These are phyloP conservation scores for Stenotaenia linearis DNA, from an alignment of 2,888 invertebrate species.

Conservation along the genomic window DNA sequence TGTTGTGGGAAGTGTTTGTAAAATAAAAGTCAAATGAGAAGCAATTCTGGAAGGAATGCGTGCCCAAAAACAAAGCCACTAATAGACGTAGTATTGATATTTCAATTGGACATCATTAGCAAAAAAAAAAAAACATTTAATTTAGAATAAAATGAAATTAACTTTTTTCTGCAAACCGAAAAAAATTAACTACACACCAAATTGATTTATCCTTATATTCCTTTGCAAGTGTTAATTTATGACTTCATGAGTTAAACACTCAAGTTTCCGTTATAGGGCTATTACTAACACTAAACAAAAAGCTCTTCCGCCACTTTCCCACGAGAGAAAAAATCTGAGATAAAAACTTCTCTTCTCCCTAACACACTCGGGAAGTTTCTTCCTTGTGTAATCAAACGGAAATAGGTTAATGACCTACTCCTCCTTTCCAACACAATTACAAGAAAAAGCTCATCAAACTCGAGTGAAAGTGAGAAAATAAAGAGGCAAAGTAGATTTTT, in stretches of 20 bases:
- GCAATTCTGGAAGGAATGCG: not conserved
- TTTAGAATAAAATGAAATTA: not conserved
- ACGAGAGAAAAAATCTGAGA: not conserved
- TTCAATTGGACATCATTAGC: not conserved
- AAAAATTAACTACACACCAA: not conserved
- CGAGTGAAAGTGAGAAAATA: not conserved
- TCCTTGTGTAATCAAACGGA: slow-evolving; percentile 23
- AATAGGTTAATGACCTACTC: slow-evolving; percentile 11
- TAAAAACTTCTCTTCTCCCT: not conserved
- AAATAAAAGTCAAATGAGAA: slow-evolving; percentile 20
- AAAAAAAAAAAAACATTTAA: not conserved
- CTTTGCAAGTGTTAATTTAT: not conserved
- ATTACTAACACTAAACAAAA: slow-evolving; percentile 6
- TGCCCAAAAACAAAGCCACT: not conserved
- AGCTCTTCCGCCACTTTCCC: not conserved
- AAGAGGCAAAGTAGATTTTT: not conserved
- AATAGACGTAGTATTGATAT: not conserved
- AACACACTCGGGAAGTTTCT: slow-evolving; percentile 21
- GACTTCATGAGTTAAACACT: not conserved
- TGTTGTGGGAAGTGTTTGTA: slow-evolving; percentile 17
- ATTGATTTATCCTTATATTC: not conserved
- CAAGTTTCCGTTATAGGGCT: not conserved
- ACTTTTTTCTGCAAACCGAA: not conserved
- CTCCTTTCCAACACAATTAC: slow-evolving; percentile 20
- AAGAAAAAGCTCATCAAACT: slow-evolving; percentile 20